These are phyloP conservation scores for Cheilinus undulatus DNA, from an alignment of 2,113 vertebrate species.

Conservation along the genomic window DNA sequence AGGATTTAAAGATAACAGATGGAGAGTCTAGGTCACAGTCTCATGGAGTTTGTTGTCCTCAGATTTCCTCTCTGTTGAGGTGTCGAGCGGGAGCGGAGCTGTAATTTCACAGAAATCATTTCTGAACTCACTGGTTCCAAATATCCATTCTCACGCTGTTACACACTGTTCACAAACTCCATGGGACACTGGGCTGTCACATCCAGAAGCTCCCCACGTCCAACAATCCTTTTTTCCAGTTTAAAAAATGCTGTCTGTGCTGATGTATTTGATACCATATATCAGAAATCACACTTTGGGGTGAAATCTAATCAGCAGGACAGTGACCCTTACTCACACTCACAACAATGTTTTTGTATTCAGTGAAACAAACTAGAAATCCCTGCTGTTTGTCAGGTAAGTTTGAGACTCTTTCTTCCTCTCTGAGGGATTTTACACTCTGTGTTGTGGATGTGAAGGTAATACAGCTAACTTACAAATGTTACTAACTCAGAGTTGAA, in stretches of 20 bases:
- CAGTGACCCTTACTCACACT: neutral
- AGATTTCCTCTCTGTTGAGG: constrained; percentile 26
- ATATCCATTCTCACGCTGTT: constrained; percentile 37
- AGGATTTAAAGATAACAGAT: neutral
- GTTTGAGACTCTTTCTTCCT: no score
- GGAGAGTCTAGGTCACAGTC: constrained; percentile 5
- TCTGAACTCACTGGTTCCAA: constrained; percentile 33
- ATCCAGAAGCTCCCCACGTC: constrained; percentile 2
- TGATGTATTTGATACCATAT: constrained; percentile 6
- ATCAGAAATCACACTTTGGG: neutral
- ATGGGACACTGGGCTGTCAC: neutral
- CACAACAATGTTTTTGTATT: neutral
- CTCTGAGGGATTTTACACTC: no score
- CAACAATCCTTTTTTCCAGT: neutral
- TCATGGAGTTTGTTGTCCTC: constrained; percentile 22
- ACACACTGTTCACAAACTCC: constrained; percentile 24
- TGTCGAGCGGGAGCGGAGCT: constrained; percentile 1
- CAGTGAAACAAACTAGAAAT: no score
- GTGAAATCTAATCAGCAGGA: neutral
- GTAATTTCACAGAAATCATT: constrained; percentile 45
- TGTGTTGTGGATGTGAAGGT: no score
- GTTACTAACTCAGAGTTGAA: no score
- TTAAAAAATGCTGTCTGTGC: constrained; percentile 6
- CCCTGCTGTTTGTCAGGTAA: no score
- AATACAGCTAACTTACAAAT: no score